Conservation (phyloP, 2,113 vertebrate species). For the Caranx ignobilis region DNA sequence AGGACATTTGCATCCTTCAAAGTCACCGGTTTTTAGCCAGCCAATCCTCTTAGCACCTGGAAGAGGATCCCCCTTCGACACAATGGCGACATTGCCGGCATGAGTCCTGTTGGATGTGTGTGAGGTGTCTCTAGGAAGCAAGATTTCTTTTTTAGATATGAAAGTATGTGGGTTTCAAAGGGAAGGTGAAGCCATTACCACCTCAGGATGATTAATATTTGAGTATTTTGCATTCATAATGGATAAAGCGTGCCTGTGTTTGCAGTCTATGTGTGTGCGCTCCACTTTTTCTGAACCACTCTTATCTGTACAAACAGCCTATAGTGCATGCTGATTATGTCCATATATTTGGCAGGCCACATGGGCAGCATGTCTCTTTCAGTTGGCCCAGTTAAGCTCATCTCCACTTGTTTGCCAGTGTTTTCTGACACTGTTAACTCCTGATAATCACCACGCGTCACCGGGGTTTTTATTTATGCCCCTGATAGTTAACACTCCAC, state of each 20-base stretch:
- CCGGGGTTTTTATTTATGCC: slow-evolving; percentile 22
- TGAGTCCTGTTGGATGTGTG: slow-evolving; percentile 52
- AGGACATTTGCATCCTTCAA: slow-evolving; percentile 52
- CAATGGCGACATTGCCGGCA: slow-evolving; percentile 52
- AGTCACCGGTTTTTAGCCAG: slow-evolving; percentile 61
- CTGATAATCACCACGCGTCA: slow-evolving; percentile 43
- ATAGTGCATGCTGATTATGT: slow-evolving; percentile 42
- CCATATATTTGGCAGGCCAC: slow-evolving; percentile 36
- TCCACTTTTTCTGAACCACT: slow-evolving; percentile 10
- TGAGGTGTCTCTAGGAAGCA: slow-evolving; percentile 18
- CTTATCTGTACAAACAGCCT: slow-evolving; percentile 58
- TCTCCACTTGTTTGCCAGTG: slow-evolving; percentile 13
- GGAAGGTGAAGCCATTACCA: neutral
- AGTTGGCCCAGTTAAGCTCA: slow-evolving; percentile 45
- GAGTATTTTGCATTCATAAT: slow-evolving; percentile 35
- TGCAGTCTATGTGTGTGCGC: neutral
- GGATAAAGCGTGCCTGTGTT: neutral
- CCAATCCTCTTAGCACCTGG: slow-evolving; percentile 72
- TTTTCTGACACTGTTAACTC: slow-evolving; percentile 34
- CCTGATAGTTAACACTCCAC: slow-evolving; percentile 17
- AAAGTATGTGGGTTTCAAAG: slow-evolving; percentile 23
- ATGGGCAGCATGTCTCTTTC: slow-evolving; percentile 38
- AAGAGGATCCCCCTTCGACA: slow-evolving; percentile 54
- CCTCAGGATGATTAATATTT: slow-evolving; percentile 29
- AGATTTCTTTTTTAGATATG: slow-evolving; percentile 4